These are phyloP conservation scores for Vollenhovia emeryi DNA, from an alignment of 1,140 invertebrate genomes.

Conservation along the genomic window DNA sequence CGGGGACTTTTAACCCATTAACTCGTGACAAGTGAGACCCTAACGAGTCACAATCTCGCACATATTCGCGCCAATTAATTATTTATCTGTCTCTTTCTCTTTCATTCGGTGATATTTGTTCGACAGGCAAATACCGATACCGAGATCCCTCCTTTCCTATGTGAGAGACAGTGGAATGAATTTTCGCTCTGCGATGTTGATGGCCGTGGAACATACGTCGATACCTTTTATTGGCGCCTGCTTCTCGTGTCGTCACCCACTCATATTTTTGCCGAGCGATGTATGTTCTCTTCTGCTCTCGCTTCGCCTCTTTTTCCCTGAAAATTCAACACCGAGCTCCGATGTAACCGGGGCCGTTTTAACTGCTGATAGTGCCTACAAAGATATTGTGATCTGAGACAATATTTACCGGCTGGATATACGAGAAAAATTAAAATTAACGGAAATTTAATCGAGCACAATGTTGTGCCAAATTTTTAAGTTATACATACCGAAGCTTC, in stretches of 20 bases:
- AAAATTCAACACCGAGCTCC: conserved; percentile 74
- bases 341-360: conserved; percentile 58
- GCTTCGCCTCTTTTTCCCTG: conserved; percentile 60
- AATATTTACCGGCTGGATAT: conserved; percentile 14
- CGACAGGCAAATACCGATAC: conserved; percentile 44
- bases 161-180: conserved; percentile 41
- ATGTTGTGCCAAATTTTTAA: neutral
- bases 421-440: neutral
- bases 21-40: neutral
- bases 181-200: conserved; percentile 59
- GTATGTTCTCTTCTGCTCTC: conserved; percentile 33
- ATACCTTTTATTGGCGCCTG: conserved; percentile 64
- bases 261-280: conserved; percentile 54
- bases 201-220: conserved; percentile 23
- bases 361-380: conserved; percentile 45
- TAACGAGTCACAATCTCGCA: neutral
- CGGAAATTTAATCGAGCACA: neutral
- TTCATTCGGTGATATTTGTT: conserved; percentile 19
- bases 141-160: conserved; percentile 28
- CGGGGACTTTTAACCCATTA: conserved; percentile 12
- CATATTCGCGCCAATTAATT: conserved; percentile 21
- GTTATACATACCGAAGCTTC: neutral
- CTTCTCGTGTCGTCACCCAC: conserved; percentile 52
- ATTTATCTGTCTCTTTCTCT: conserved; percentile 18
- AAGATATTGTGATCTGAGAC: conserved; percentile 22